A percentile compares a stretch with the other conserved stretches of the same genome.
Evolutionary conservation across 1,140 invertebrate species (phyloP).

Genomic region (Brachionus angularis): DNA sequence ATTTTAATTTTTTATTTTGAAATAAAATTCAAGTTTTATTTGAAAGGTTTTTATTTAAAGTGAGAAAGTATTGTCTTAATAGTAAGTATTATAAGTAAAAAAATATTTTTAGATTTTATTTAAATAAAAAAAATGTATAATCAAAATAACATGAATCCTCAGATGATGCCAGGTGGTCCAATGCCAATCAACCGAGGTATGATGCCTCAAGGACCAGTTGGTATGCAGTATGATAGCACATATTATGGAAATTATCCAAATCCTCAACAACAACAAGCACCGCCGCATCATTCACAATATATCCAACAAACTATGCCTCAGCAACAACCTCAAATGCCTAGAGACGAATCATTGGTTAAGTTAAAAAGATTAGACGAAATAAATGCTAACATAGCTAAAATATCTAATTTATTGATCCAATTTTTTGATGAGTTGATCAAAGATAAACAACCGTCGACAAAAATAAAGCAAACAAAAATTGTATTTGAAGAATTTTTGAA

Average conservation of each 20-base stretch:
- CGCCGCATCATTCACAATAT: not conserved
- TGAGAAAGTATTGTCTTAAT: too few species aligned
- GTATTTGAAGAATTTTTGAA: constrained; percentile 41
- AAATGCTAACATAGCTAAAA: constrained; percentile 22
- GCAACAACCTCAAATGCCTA: constrained; percentile 24
- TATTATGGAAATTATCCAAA: constrained; percentile 14
- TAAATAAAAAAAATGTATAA: constrained; percentile 14
- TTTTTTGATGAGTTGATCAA: constrained; percentile 40
- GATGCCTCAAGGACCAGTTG: not conserved
- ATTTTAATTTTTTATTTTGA: too few species aligned
- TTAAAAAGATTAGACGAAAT: constrained; percentile 37
- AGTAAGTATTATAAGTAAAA: too few species aligned
- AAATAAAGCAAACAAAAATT: constrained; percentile 31
- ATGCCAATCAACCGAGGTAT: constrained; percentile 23
- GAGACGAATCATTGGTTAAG: constrained; percentile 16
- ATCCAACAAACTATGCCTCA: constrained; percentile 30
- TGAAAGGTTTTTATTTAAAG: too few species aligned
- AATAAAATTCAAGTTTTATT: too few species aligned
- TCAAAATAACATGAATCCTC: constrained; percentile 4
- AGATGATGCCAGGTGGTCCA: constrained; percentile 20
- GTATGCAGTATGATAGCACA: not conserved
- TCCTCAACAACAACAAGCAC: too few species aligned
- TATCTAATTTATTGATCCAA: constrained; percentile 23
- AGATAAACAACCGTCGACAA: constrained; percentile 37
- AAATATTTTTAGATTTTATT: too few species aligned